Percentiles rank a stretch among this genome's conserved stretches.
phyloP scores from a whole-genome alignment of 2,113 vertebrate species.

The Hyperoodon ampullatus region DNA sequence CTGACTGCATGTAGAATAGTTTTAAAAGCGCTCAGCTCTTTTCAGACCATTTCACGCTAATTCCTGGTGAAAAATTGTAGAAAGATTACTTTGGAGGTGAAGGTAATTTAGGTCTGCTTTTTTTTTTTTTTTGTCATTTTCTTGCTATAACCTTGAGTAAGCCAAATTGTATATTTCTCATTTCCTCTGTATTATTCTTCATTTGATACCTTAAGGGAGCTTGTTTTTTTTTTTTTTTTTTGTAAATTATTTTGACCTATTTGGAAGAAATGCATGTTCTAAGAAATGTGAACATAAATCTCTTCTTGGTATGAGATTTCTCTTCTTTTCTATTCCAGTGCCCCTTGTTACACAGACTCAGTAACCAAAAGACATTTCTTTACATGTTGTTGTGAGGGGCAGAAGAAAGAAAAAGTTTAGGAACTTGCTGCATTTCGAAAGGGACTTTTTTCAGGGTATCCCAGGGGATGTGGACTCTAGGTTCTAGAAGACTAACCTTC shows the following conservation, averaged over 20 bases:
- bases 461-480: neutral
- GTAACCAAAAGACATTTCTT: neutral
- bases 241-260: conserved; percentile 43
- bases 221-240: neutral
- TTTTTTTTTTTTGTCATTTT: neutral
- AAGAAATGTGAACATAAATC: neutral
- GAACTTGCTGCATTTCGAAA: neutral
- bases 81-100: conserved; percentile 20
- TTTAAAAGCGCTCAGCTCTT: neutral
- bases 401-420: neutral
- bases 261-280: conserved; percentile 42
- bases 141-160: conserved; percentile 40
- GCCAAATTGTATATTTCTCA: neutral
- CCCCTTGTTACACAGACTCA: neutral
- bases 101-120: neutral
- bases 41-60: conserved; percentile 24
- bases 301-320: neutral
- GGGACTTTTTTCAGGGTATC: neutral
- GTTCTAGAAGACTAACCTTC: neutral
- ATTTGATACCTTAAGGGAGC: conserved; percentile 14
- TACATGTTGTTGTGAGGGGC: neutral
- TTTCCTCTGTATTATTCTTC: conserved; percentile 34
- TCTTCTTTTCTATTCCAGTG: neutral
- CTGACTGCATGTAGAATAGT: neutral
- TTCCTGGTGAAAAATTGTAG: conserved; percentile 49